Percentiles rank a stretch among this genome's conserved stretches.
Evolutionary conservation across 2,888 invertebrate genomes (phyloP).

Genomic region (Drosophila siamana): DNA sequence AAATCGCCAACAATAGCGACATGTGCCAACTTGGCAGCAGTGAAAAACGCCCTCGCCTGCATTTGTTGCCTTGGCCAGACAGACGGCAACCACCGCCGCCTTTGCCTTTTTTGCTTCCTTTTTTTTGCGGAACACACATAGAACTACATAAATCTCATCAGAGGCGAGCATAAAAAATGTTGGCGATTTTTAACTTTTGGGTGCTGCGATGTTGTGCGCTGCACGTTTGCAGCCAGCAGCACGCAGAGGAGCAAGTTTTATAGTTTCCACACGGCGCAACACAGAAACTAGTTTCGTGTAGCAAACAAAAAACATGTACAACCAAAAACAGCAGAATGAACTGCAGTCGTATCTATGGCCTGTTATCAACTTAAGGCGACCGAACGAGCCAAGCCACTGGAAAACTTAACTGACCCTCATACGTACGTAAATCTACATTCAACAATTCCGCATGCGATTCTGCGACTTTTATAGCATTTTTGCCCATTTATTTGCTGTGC

Average conservation of each 20-base stretch:
- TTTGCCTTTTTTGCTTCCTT: no score
- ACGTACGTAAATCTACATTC: not conserved
- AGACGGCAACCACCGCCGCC: not conserved
- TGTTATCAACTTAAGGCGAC: not conserved
- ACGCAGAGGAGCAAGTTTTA: conserved; percentile 14
- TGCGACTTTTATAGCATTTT: no score
- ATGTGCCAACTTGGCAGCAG: conserved; percentile 10
- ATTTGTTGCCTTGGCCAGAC: conserved; percentile 1
- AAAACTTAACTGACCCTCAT: not conserved
- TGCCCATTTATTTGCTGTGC: not conserved
- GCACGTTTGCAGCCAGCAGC: not conserved
- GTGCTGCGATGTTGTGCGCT: not conserved
- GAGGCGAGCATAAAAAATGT: not conserved
- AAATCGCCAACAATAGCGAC: conserved; percentile 5
- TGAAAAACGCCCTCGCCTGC: conserved; percentile 1
- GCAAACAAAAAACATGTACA: not conserved
- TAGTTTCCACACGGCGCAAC: conserved; percentile 12
- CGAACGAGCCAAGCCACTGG: not conserved
- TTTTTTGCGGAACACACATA: no score
- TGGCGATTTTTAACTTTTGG: not conserved
- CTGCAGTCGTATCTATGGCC: not conserved
- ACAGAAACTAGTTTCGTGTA: conserved; percentile 5
- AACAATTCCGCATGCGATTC: not conserved
- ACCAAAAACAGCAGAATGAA: not conserved
- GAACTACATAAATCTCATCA: not conserved